phyloP scores from a whole-genome alignment of 2,797 vertebrate genomes.

The Rhabdomys pumilio region DNA sequence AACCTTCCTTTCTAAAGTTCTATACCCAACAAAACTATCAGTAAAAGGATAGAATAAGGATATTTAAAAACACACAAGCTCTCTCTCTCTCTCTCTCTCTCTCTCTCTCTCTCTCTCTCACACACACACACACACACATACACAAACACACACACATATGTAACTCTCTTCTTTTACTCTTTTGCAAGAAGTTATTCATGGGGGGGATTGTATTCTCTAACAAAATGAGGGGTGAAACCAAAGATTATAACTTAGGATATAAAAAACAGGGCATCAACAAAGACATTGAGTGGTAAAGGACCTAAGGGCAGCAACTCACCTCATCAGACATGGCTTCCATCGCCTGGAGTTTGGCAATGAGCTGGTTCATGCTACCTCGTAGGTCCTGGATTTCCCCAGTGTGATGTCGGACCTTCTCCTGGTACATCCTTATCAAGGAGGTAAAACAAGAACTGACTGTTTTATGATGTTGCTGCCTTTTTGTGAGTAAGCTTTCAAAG shows the following conservation, averaged over 20 bases:
- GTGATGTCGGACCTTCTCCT: constrained; percentile 82
- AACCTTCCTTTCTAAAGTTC: constrained; percentile 46
- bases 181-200: constrained; percentile 17
- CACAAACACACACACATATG: background rate
- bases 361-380: constrained; percentile 75
- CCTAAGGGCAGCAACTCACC: constrained; percentile 66
- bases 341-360: constrained; percentile 79
- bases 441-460: background rate
- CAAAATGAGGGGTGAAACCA: background rate
- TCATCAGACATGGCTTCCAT: constrained; percentile 84
- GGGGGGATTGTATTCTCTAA: background rate
- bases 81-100: too few species aligned
- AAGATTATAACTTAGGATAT: background rate
- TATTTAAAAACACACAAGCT: constrained; percentile 42
- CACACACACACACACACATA: background rate
- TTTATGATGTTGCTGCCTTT: background rate
- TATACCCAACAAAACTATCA: background rate
- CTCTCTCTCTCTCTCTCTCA: too few species aligned
- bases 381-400: constrained; percentile 84
- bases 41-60: background rate
- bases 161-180: background rate
- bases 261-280: background rate
- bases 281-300: background rate
- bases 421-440: constrained; percentile 78
- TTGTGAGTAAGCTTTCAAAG: background rate